Evolutionary conservation across 2,797 vertebrate species (phyloP).

Genomic region (Hylomyscus alleni): DNA sequence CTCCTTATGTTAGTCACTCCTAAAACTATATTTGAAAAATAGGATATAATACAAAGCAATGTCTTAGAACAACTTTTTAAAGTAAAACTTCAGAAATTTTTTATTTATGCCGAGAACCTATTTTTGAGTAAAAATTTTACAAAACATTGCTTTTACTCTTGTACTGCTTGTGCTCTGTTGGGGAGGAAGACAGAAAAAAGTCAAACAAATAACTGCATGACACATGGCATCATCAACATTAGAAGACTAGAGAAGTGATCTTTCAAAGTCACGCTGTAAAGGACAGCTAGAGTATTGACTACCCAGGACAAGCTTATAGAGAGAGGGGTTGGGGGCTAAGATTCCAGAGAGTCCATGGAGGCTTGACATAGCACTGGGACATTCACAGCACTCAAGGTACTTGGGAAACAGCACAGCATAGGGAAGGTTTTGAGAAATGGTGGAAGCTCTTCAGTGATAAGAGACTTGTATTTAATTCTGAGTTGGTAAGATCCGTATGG

Average conservation of each 20-base stretch:
- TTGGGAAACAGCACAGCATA: neutral
- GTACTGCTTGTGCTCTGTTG: neutral
- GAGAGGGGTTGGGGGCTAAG: neutral
- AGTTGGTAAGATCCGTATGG: neutral
- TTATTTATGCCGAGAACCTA: slow-evolving; percentile 6
- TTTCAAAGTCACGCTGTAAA: neutral
- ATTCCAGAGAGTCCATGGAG: slow-evolving; percentile 19
- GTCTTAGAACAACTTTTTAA: slow-evolving; percentile 54
- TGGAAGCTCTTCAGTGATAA: neutral
- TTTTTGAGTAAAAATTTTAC: slow-evolving; percentile 46
- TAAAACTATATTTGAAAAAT: slow-evolving; percentile 12
- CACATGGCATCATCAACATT: neutral
- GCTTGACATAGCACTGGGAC: neutral
- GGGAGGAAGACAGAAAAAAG: neutral
- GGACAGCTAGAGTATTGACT: neutral
- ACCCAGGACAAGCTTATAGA: neutral
- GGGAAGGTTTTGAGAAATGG: slow-evolving; percentile 17
- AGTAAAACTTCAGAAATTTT: neutral
- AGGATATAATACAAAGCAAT: slow-evolving; percentile 53
- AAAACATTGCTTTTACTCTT: slow-evolving; percentile 11
- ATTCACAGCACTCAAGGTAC: neutral
- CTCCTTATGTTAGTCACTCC: neutral
- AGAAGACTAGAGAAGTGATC: neutral
- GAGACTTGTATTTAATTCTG: slow-evolving; percentile 14
- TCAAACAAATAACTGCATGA: neutral